Conservation (phyloP, 1,140 invertebrate genomes). For the Polyergus mexicanus region DNA sequence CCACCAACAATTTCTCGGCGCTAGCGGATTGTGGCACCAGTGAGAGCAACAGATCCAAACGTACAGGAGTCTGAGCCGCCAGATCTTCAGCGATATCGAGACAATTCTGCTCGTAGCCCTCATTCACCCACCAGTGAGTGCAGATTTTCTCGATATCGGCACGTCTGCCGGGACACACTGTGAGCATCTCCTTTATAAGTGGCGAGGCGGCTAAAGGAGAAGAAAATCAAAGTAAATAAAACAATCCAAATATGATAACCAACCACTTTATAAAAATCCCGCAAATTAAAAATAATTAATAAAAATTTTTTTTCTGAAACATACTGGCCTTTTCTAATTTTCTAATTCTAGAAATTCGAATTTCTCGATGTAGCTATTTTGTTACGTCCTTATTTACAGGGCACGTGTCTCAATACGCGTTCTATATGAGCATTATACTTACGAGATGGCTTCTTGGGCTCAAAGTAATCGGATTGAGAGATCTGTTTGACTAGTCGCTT, state of each 20-base stretch:
- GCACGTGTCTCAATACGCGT: too few relatives aligned
- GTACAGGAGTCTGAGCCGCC: constrained; percentile 95
- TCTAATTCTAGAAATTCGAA: constrained; percentile 24
- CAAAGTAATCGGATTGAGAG: constrained; percentile 98
- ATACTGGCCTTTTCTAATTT: neutral
- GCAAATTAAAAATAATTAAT: neutral
- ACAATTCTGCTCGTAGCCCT: constrained; percentile 94
- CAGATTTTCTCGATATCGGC: constrained; percentile 98
- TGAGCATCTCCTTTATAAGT: constrained; percentile 97
- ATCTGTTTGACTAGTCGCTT: constrained; percentile 98
- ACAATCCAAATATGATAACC: neutral
- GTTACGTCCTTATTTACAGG: neutral
- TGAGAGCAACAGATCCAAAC: constrained; percentile 95
- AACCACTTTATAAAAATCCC: neutral
- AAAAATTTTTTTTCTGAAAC: too few relatives aligned
- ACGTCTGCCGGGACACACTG: constrained; percentile 95
- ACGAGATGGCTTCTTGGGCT: constrained; percentile 98
- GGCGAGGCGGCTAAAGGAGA: constrained; percentile 94
- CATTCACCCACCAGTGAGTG: constrained; percentile 97
- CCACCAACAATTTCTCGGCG: constrained; percentile 90
- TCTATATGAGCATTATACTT: constrained; percentile 80
- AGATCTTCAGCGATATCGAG: constrained; percentile 95
- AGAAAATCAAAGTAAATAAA: neutral
- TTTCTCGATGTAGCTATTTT: neutral
- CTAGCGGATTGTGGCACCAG: constrained; percentile 91